Base-by-base conservation (phyloP, 2,797 vertebrate genomes). In the Calcarius lapponicus region DNA sequence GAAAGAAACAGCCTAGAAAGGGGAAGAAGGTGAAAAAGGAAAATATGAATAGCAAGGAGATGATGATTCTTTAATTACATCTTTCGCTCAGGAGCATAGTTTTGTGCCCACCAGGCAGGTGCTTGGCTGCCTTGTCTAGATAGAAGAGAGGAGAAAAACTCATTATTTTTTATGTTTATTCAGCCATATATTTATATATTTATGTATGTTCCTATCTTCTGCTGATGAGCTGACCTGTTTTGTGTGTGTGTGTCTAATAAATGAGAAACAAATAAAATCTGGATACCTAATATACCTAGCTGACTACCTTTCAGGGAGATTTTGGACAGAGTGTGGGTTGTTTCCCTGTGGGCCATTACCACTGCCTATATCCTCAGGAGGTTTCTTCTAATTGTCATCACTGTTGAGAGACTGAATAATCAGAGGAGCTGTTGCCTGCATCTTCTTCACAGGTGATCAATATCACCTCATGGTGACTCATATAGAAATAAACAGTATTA, bases 331-430 rank as follows among this genome's bases (percentile, higher is more conserved):
- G 6, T 58, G 17, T 83, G 73, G 83, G 28, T 62, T 75, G 7
- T 18, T 72, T 14, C 21, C 16, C n/a, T 3, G 1, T 4, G 6
- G 53, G 17, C 45, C 0, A 1, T 56, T 71, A 56, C 31, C 56
- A 56, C 24, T 76, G 40, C 32, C 14, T 71, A 0, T 82, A 70
- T 75, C 31, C 36, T 76, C 72, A 66, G 67, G 36, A 80, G 64
- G 15, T 83, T 71, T 90, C 12, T 70, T 80, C 45, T 70, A 20
- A 28, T 88, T 82, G 8, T 40, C 28, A 26, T 78, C n/a, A 40
- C 21, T 73, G 34, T 50, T 66, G 56, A 80, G 53, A 80, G 43
- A 66, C 25, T 79, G 81, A 79, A 26, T 89, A 85, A 81, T 78
- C 31, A 60, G 31, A 88, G 51, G 29, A 82, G 31, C 48, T 83